These are phyloP conservation scores for Heliconius himera DNA, from an alignment of 1,140 invertebrate species.

Conservation along the genomic window DNA sequence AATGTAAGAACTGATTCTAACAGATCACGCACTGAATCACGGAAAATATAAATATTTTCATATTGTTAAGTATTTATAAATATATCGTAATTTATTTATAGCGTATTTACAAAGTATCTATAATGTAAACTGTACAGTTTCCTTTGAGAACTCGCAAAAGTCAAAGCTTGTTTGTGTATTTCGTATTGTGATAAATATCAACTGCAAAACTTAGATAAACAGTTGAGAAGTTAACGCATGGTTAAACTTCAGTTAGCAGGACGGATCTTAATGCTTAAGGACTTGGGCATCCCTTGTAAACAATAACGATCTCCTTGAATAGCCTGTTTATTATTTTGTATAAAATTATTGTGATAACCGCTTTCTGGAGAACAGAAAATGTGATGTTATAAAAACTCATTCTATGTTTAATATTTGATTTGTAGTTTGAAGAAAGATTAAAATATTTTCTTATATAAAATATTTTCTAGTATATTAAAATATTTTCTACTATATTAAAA, in stretches of 20 bases:
- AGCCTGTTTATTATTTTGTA: not conserved
- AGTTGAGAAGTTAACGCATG: constrained; percentile 21
- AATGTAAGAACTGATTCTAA: not conserved
- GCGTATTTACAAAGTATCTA: not conserved
- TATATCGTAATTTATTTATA: too few species aligned
- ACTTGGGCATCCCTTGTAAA: constrained; percentile 9
- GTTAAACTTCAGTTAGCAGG: constrained; percentile 1
- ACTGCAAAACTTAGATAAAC: constrained; percentile 25
- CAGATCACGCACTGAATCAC: not conserved
- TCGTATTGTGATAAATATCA: constrained; percentile 7
- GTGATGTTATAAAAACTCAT: not conserved
- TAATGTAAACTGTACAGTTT: not conserved
- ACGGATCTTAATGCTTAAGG: constrained; percentile 8
- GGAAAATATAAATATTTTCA: not conserved
- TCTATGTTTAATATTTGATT: too few species aligned
- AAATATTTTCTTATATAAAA: too few species aligned
- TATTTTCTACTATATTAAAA: too few species aligned
- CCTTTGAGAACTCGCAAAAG: not conserved
- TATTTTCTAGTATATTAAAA: too few species aligned
- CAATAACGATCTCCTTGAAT: not conserved
- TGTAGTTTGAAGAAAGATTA: too few species aligned
- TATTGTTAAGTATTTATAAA: not conserved
- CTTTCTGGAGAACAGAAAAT: not conserved
- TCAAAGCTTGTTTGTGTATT: constrained; percentile 15
- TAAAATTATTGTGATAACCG: not conserved